Conservation (phyloP, 1,140 invertebrate species). For the Bombus pascuorum region DNA sequence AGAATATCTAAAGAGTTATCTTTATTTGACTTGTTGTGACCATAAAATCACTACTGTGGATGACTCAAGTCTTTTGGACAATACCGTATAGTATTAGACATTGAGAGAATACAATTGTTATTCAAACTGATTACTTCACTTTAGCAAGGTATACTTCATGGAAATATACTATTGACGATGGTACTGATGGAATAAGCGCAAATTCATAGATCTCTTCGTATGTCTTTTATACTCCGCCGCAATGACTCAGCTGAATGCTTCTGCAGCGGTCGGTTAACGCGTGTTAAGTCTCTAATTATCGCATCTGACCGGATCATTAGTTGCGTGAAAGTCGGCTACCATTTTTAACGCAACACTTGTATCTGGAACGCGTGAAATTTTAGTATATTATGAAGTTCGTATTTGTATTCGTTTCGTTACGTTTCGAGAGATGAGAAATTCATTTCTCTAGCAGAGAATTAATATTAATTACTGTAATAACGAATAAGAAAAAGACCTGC, state of each 20-base stretch:
- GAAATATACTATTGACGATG: too few species aligned
- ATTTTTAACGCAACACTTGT: neutral
- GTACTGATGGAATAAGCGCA: neutral
- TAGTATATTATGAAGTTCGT: neutral
- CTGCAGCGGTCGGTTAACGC: neutral
- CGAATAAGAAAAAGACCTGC: too few species aligned
- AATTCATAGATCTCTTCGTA: neutral
- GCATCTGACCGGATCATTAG: conserved; percentile 10
- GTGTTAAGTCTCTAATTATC: conserved; percentile 7
- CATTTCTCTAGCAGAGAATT: neutral
- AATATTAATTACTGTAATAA: neutral
- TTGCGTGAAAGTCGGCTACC: neutral
- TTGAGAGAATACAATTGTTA: too few species aligned
- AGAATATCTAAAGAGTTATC: too few species aligned
- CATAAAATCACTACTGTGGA: too few species aligned
- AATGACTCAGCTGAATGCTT: neutral
- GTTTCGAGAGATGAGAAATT: neutral
- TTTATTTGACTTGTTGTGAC: too few species aligned
- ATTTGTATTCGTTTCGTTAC: neutral
- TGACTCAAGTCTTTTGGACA: too few species aligned
- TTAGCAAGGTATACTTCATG: too few species aligned
- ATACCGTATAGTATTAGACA: too few species aligned
- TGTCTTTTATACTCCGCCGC: neutral
- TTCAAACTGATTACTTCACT: too few species aligned
- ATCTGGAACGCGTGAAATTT: neutral